Evolutionary conservation across 2,797 vertebrate species (phyloP), one percentile per base, ranked within the genome.

Genomic region (Spinus pinus): DNA sequence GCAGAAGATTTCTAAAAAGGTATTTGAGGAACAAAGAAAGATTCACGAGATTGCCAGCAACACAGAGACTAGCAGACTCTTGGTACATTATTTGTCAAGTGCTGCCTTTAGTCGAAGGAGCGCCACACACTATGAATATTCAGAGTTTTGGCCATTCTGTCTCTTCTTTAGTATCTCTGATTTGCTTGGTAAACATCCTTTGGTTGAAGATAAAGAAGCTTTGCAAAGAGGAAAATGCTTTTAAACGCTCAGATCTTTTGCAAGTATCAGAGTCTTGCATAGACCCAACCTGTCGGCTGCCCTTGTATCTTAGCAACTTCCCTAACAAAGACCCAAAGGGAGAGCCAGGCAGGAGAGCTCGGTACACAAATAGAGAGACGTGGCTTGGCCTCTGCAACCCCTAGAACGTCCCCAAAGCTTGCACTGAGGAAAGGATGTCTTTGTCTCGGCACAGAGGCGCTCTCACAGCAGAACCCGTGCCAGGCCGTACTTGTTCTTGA

Each of bases 401-500:
- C 61, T 66, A 44, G 50, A 83, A 37, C 1, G 4, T 28, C 61
- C 74, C 64, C 70, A 50, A 3, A 84, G 80, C 88, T 66, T 72
- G 42, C 69, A 65, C 9, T 14, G 65, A 86, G 82, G 67, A 87
- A 78, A 67, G 37, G 21, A 27, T 39, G 65, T 67, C 71, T 74
- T 12, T 85, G 50, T 46, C 13, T 85, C 4, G 4, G 60, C 47
- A 39, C 10, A 65, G 75, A 78, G 60, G 44, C 1, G 2, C 33
- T 58, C 0, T 0, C 37, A 5, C 22, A 42, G 14, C 3, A 12
- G 37, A n/a, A 30, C 18, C 51, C 7, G 19, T 1, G 51, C 44
- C 44, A 25, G 47, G 33, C 97, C 99, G 33, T 98, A 99, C 99
- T 99, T 99, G 98, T 99, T 99, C 97, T 99, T 99, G 19, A 99